Evolutionary conservation across 2,888 invertebrate genomes (phyloP).

Genomic region (Cephalotes varians): DNA sequence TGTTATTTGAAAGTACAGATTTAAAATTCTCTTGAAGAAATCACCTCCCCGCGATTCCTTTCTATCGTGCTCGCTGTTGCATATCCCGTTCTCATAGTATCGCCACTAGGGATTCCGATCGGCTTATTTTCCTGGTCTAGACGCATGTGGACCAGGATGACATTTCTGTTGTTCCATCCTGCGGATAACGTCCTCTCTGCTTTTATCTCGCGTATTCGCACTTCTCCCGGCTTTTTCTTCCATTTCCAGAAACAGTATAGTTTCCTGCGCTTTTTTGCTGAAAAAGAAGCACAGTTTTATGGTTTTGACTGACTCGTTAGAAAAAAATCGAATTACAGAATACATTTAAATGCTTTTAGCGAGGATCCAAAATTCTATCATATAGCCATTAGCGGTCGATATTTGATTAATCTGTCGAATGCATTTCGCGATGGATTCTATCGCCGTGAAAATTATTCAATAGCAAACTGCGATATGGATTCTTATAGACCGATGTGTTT

Average conservation of each 20-base stretch:
- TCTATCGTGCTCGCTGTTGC: conserved; percentile 19
- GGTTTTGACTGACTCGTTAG: neutral
- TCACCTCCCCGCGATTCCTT: neutral
- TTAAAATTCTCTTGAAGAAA: conserved; percentile 50
- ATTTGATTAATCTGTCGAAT: conserved; percentile 32
- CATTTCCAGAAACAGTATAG: neutral
- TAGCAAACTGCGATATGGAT: neutral
- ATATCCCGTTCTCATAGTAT: conserved; percentile 34
- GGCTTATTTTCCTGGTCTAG: conserved; percentile 65
- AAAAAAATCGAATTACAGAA: neutral
- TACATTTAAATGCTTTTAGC: conserved; percentile 36
- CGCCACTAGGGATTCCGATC: conserved; percentile 47
- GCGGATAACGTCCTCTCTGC: neutral
- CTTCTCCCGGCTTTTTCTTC: neutral
- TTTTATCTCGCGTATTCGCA: neutral
- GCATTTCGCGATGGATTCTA: conserved; percentile 1
- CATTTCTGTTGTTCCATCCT: conserved; percentile 35
- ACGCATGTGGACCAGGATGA: conserved; percentile 27
- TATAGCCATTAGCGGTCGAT: conserved; percentile 29
- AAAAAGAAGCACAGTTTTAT: neutral
- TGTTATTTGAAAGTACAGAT: conserved; percentile 67
- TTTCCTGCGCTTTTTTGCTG: neutral
- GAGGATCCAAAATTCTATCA: neutral
- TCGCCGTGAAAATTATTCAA: conserved; percentile 12
- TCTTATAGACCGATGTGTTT: neutral